Base-by-base conservation (phyloP, 2,888 invertebrate species). In the Ophioninae sp. region DNA sequence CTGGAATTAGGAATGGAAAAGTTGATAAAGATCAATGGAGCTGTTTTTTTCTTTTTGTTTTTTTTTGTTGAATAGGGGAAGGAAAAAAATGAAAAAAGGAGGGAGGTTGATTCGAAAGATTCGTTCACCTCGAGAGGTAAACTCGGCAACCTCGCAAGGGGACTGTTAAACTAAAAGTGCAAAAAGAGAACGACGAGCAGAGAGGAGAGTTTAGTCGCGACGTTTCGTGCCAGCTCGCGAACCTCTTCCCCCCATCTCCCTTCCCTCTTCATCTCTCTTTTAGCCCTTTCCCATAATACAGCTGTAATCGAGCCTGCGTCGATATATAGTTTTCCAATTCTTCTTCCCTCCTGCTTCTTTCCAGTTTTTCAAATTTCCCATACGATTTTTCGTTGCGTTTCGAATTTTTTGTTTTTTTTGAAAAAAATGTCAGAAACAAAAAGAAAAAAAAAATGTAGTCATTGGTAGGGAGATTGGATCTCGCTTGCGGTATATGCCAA, bases 71-170 rank as follows among this genome's bases (percentile, higher is more conserved):
- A 30, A 30, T 30, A 3, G 30, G 30, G 30, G 30, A 30, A 30
- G 61, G 41, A 51, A 74, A 44, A 69, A 79, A 85, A 73, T 84
- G 83, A 72, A 83, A 72, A 51, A 76, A 77, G 84, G 85, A 84
- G 80, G 83, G 81, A 81, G 79, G 85, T 79, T 63, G 84, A 75
- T 58, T 81, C 76, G 84, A 79, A 64, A 82, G 68, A 73, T 75
- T 80, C 84, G 80, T 75, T 83, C 82, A 74, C 75, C 77, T 73
- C 78, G 74, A 72, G 82, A 82, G 85, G 61, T 79, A 87, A 88
- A 91, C 87, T 89, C 88, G 91, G 90, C 91, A 90, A 91, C 90
- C 88, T 89, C 90, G 90, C 91, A 88, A 87, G 86, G 87, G 75
- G 87, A 87, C 89, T 87, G 89, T 88, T 89, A 91, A 90, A 90